Evolutionary conservation across 2,797 vertebrate genomes (phyloP).

Genomic region (Urocyon cinereoargenteus): DNA sequence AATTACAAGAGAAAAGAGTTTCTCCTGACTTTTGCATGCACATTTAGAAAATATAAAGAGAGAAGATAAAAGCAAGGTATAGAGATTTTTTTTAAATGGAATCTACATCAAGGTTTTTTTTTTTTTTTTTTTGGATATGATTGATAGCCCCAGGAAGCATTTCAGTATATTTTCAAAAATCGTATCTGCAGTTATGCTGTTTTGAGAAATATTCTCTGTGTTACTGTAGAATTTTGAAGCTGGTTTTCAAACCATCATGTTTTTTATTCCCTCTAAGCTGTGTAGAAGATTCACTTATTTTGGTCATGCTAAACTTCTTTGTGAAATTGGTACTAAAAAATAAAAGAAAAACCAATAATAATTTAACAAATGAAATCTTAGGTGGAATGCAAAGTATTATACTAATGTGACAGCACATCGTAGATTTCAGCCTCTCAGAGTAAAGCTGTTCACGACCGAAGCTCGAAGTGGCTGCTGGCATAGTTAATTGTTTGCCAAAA

Average conservation of each 20-base stretch:
- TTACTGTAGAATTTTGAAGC: neutral
- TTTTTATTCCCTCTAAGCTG: neutral
- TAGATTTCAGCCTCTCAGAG: neutral
- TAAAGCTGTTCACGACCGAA: neutral
- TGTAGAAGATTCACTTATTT: conserved; percentile 36
- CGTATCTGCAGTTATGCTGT: neutral
- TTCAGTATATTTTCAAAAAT: conserved; percentile 19
- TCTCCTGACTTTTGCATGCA: neutral
- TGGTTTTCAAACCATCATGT: neutral
- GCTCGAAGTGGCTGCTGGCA: conserved; percentile 7
- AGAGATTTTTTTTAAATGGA: neutral
- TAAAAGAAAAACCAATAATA: conserved; percentile 21
- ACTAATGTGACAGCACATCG: neutral
- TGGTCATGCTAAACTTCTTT: neutral
- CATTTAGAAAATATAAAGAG: conserved; percentile 36
- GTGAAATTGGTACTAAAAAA: conserved; percentile 25
- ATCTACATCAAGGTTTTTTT: neutral
- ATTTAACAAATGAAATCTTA: conserved; percentile 46
- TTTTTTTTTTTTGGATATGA: neutral
- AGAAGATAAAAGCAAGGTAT: neutral
- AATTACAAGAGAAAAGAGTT: conserved; percentile 37
- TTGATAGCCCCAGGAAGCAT: neutral
- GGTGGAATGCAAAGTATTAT: neutral
- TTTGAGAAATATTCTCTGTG: neutral
- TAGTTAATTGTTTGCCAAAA: conserved; percentile 68